Evolutionary conservation across 2,797 vertebrate genomes (phyloP), one percentile per base, ranked within the genome.

Genomic region (Alca torda): DNA sequence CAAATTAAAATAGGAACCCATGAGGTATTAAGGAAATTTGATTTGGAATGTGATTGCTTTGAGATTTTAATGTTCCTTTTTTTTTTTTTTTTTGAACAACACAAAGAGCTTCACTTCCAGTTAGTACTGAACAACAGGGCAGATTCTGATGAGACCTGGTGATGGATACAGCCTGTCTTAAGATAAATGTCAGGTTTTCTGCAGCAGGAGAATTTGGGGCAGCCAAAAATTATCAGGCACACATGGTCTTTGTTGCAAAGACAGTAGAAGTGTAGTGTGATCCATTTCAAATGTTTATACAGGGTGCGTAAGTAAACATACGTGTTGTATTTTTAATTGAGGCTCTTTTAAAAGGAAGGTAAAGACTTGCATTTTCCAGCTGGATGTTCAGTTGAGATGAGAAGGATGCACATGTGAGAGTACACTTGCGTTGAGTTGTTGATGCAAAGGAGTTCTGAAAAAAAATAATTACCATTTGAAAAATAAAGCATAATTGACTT

Each of bases 1-100:
- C 61, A 94, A 92, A 97, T 94, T 94, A 92, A 92, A 95, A 68
- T 53, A 85, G 59, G 77, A 96, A 90, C 75, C 89, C 90, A 91
- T 84, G 96, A 94, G 73, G 67, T 83, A 91, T 70, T 74, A 93
- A 18, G n/a, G 57, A 96, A 94, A 91, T 96, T 90, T 94, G 48
- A 91, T 96, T 94, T 94, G 87, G 67, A 46, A 84, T 95, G 76
- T 90, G 81, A 53, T 89, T 70, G 75, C 72, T 96, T 92, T 95
- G 88, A 84, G 93, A 90, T 94, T 95, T 30, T 91, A 72, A 85
- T 91, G 37, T 63, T 87, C 30, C 16, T 57, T 37, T 77, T 41
- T 14, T 57, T 59, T 25, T 50, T 68, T 17, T 30, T 64, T 43
- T 13, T 61, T 68, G 37, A 94, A 78, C 53, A 80, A 76, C n/a